A percentile compares a stretch with the other conserved stretches of the same genome.
Conservation (phyloP, 2,113 vertebrate genomes). For the Bufo gargarizans region DNA sequence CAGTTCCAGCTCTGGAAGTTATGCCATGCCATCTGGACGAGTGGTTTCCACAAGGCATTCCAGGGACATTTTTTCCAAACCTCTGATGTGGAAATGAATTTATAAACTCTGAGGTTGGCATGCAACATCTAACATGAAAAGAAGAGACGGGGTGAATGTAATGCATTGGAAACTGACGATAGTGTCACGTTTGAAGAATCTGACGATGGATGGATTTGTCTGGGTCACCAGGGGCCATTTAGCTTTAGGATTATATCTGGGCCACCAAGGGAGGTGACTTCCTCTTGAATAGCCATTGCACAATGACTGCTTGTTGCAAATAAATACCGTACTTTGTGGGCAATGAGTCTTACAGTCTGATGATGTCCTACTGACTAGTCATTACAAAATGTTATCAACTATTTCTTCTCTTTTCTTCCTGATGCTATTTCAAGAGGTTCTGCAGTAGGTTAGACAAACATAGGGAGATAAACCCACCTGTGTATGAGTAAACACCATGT, state of each 20-base stretch:
- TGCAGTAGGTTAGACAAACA: not conserved
- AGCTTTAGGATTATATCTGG: slow-evolving; percentile 17
- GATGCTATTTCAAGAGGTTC: not conserved
- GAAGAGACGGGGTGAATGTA: slow-evolving; percentile 45
- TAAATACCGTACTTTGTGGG: not conserved
- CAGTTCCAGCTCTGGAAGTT: slow-evolving; percentile 68
- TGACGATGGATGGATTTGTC: not conserved
- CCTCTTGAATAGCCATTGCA: not conserved
- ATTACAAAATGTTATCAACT: not conserved
- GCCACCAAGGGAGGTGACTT: not conserved
- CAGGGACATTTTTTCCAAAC: slow-evolving; percentile 73
- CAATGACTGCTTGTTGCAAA: not conserved
- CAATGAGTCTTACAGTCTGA: not conserved
- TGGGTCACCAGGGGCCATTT: slow-evolving; percentile 10
- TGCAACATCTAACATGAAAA: slow-evolving; percentile 56
- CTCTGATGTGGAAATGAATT: slow-evolving; percentile 69
- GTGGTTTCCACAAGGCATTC: slow-evolving; percentile 74
- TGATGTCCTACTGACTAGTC: not conserved
- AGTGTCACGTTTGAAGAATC: not conserved
- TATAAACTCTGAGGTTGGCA: slow-evolving; percentile 67
- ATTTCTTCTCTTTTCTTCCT: not conserved
- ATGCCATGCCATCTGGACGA: slow-evolving; percentile 66
- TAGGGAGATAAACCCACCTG: too few species aligned
- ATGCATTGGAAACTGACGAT: slow-evolving; percentile 8
- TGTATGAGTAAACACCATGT: too few species aligned